Conservation (phyloP, 2,797 vertebrate species). For the Halcyon badia region DNA sequence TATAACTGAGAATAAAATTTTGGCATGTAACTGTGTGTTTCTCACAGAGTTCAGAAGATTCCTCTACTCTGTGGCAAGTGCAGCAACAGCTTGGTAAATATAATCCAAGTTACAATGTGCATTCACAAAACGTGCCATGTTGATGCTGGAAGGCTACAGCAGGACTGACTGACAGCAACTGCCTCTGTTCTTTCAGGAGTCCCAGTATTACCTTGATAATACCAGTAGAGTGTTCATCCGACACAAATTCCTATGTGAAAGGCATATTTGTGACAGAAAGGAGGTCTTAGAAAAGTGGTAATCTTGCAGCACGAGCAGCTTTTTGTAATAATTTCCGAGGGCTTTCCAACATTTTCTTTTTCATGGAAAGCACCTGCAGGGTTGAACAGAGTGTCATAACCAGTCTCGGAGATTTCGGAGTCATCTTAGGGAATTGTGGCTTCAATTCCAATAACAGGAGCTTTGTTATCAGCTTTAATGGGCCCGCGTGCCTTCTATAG, state of each 20-base stretch:
- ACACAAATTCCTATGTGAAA: background rate
- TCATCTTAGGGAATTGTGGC: slow-evolving; percentile 5
- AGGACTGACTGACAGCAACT: background rate
- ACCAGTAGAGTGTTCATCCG: background rate
- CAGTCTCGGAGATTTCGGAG: background rate
- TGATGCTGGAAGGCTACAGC: background rate
- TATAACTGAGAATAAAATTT: background rate
- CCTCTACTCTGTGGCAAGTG: background rate
- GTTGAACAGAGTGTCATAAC: background rate
- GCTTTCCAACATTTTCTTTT: background rate
- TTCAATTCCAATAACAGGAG: slow-evolving; percentile 23
- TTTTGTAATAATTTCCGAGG: slow-evolving; percentile 15
- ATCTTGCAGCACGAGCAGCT: background rate
- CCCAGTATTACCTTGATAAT: background rate
- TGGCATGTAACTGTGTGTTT: accelerated
- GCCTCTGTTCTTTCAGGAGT: background rate
- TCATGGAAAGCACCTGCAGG: background rate
- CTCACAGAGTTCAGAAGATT: background rate
- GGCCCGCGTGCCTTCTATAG: background rate
- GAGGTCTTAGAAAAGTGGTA: background rate
- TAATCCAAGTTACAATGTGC: background rate
- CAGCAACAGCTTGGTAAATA: background rate
- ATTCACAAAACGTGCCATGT: accelerated
- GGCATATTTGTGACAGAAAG: background rate
- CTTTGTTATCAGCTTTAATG: slow-evolving; percentile 43